Percentiles rank a stretch among this genome's conserved stretches.
Conservation (phyloP, 1,140 invertebrate genomes). For the Pseudomyrmex pallidus region DNA sequence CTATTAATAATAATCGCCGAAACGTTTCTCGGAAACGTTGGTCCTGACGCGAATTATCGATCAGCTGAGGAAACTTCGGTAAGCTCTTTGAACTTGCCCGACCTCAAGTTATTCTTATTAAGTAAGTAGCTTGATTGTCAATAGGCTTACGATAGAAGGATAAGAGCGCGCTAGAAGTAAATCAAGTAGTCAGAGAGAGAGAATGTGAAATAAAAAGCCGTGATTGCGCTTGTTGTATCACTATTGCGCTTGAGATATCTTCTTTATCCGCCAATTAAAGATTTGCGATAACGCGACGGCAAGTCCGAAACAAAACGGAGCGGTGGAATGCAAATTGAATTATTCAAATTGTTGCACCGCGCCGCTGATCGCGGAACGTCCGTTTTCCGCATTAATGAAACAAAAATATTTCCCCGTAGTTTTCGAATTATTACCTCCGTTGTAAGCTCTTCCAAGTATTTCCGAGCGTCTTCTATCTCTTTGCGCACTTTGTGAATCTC, state of each 20-base stretch:
- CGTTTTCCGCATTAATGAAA: slow-evolving; percentile 13
- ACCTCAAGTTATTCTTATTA: slow-evolving; percentile 8
- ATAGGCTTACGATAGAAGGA: slow-evolving; percentile 38
- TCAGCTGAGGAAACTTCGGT: slow-evolving; percentile 60
- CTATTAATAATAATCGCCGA: slow-evolving; percentile 38
- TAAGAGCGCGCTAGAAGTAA: slow-evolving; percentile 9
- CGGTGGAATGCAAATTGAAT: slow-evolving; percentile 16
- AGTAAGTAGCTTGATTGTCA: slow-evolving; percentile 55
- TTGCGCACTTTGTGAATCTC: slow-evolving; percentile 76
- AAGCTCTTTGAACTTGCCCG: slow-evolving; percentile 49
- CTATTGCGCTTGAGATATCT: not conserved
- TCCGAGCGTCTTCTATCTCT: slow-evolving; percentile 77
- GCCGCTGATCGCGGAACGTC: not conserved
- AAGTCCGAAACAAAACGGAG: slow-evolving; percentile 13
- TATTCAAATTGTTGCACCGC: not conserved
- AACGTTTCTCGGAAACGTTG: slow-evolving; percentile 52
- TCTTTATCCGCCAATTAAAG: slow-evolving; percentile 44
- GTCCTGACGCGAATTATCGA: slow-evolving; percentile 71
- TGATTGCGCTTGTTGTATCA: slow-evolving; percentile 15
- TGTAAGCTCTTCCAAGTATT: slow-evolving; percentile 75
- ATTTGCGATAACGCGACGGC: not conserved
- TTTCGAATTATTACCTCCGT: slow-evolving; percentile 74
- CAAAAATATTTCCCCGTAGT: slow-evolving; percentile 40
- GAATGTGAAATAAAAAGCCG: slow-evolving; percentile 49
- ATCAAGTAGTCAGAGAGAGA: slow-evolving; percentile 36